phyloP scores from a whole-genome alignment of 2,888 invertebrate genomes.

The Tuberolachnus salignus region DNA sequence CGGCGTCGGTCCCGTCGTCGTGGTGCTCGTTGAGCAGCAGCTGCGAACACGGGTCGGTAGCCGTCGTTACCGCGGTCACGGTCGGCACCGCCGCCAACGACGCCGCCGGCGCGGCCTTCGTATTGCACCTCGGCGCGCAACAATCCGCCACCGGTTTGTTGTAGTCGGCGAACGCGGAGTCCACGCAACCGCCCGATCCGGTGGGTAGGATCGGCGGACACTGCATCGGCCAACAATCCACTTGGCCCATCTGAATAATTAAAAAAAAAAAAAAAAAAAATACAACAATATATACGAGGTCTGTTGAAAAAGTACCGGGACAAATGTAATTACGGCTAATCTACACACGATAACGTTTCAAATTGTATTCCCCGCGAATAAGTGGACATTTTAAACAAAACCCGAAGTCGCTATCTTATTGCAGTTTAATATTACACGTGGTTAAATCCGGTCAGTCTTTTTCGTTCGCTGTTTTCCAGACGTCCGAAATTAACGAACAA shows the following conservation, averaged over 20 bases:
- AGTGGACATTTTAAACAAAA: too few relatives aligned
- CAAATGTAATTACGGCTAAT: too few relatives aligned
- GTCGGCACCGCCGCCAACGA: neutral
- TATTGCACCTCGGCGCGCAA: slow-evolving; percentile 30
- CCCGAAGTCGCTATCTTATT: too few relatives aligned
- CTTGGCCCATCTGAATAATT: slow-evolving; percentile 71
- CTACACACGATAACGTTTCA: too few relatives aligned
- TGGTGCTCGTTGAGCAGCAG: slow-evolving; percentile 58
- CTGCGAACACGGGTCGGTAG: slow-evolving; percentile 1
- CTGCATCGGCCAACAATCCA: slow-evolving; percentile 87
- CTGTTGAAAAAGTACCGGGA: too few relatives aligned
- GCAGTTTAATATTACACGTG: neutral
- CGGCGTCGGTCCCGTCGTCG: neutral
- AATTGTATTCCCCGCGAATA: too few relatives aligned
- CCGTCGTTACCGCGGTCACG: neutral
- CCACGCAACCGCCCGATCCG: slow-evolving; percentile 64
- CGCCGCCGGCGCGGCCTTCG: neutral
- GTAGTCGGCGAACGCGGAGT: slow-evolving; percentile 8
- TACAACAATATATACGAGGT: too few relatives aligned
- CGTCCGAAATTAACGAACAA: too few relatives aligned
- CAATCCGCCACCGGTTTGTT: slow-evolving; percentile 25
- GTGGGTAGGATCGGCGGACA: slow-evolving; percentile 76
- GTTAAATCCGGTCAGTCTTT: too few relatives aligned
- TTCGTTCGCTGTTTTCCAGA: too few relatives aligned
- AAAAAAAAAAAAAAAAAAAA: too few relatives aligned